Evolutionary conservation across 2,888 invertebrate genomes (phyloP).

Genomic region (Trichogramma dendrolimi): DNA sequence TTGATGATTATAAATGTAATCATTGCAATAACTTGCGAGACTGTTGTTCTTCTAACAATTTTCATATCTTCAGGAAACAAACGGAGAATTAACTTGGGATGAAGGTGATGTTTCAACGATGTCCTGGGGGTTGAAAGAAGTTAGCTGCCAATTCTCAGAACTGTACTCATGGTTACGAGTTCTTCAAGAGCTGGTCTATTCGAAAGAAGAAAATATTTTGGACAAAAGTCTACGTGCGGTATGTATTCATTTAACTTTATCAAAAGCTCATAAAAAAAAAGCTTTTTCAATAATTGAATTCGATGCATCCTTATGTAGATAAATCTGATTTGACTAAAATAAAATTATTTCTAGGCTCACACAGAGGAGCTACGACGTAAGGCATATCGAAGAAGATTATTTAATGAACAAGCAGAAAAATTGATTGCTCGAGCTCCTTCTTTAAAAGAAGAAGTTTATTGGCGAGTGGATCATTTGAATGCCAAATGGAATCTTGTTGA

Average conservation of each 20-base stretch:
- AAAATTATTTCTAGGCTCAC: conserved; percentile 60
- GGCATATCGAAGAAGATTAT: conserved; percentile 67
- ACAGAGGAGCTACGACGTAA: conserved; percentile 72
- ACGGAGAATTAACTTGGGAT: conserved; percentile 68
- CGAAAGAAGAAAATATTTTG: conserved; percentile 67
- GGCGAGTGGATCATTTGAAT: conserved; percentile 71
- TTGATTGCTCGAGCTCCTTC: conserved; percentile 63
- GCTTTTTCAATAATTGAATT: background rate
- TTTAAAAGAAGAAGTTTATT: conserved; percentile 65
- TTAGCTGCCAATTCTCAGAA: conserved; percentile 74
- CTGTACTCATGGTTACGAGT: conserved; percentile 77
- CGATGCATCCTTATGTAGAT: background rate
- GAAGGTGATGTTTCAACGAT: conserved; percentile 57
- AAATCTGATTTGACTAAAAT: conserved; percentile 2
- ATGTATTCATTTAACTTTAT: conserved; percentile 39
- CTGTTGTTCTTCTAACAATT: background rate
- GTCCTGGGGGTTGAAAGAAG: conserved; percentile 73
- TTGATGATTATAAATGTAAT: too few species aligned
- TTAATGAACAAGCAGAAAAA: conserved; percentile 75
- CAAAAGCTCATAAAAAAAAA: background rate
- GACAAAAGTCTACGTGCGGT: conserved; percentile 68
- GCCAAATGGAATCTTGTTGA: conserved; percentile 76
- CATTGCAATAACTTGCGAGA: too few species aligned
- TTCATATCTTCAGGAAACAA: conserved; percentile 62
- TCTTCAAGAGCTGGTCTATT: conserved; percentile 73